Evolutionary conservation across 2,113 vertebrate genomes (phyloP).

Genomic region (Thryonomys swinderianus): DNA sequence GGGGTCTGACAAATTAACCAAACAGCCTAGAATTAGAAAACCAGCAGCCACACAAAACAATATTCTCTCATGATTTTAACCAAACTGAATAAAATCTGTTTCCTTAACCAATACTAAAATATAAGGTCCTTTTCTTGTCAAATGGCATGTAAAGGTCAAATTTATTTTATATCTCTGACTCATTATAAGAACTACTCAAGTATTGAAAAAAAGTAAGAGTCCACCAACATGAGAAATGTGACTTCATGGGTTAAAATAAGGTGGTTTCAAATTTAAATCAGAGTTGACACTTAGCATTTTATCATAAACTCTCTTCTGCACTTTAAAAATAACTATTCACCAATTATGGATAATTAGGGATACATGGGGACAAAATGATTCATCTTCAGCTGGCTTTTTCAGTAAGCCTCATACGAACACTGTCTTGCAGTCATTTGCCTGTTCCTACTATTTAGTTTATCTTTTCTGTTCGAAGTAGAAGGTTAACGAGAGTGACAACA

Average conservation of each 20-base stretch:
- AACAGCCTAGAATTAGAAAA: not conserved
- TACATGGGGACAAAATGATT: not conserved
- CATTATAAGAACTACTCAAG: conserved; percentile 29
- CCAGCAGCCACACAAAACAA: not conserved
- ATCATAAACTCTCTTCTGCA: not conserved
- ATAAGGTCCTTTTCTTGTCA: not conserved
- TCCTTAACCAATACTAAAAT: conserved; percentile 11
- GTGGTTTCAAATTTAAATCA: conserved; percentile 29
- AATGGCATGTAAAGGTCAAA: conserved; percentile 42
- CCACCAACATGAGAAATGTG: not conserved
- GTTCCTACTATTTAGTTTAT: not conserved
- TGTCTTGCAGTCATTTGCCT: not conserved
- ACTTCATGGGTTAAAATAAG: conserved; percentile 30
- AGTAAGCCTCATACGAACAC: not conserved
- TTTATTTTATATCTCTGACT: not conserved
- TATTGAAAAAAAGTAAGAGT: conserved; percentile 34
- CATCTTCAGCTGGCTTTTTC: not conserved
- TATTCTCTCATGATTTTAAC: not conserved
- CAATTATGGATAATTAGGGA: not conserved
- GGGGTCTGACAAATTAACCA: not conserved
- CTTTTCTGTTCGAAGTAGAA: conserved; percentile 5
- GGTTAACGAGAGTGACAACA: conserved; percentile 35
- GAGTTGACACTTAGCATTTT: not conserved
- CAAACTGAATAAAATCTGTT: conserved; percentile 19
- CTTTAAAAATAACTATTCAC: not conserved